Base-by-base conservation (phyloP, 1,140 invertebrate genomes). In the Halictus rubicundus region DNA sequence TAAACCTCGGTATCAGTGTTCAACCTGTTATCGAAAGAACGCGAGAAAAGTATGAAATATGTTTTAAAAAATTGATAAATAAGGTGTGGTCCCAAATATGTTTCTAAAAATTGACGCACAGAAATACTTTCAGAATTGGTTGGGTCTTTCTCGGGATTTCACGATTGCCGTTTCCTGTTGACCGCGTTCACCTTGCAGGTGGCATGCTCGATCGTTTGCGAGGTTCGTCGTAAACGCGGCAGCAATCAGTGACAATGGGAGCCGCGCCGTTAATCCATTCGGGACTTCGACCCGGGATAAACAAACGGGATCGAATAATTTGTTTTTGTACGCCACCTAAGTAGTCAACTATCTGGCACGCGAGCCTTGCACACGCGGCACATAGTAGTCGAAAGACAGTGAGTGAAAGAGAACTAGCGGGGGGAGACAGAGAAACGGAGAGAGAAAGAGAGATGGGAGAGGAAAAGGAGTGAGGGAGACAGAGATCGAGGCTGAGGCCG, bases 221-320 rank as follows among this genome's bases (percentile, higher is more conserved):
- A 70, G 3, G n/a, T 23, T 21, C 1, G 3, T n/a, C 63, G 16
- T 64, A 8, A 5, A 68, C 12, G n/a, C 3, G 3, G 0, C 14
- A 52, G 27, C 9, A 21, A 70, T 19, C 60, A 32, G 21, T 25
- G 23, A 49, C 25, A 63, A 32, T 21, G 27, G 9, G 63, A 46
- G n/a, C 12, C 21, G 46, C 19, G 21, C n/a, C 21, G 25, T 59
- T 70, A 79, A 81, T 83, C 54, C 73, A 76, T 37, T 59, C 52
- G 73, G 85, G 68, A 68, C 37, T 79, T 74, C 75, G 66, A 79
- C 39, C 59, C n/a, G 42, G 37, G 69, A 84, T 80, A 90, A 87
- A 89, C 78, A 88, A 88, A 89, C 84, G 42, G 68, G 71, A 80
- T 83, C 64, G 80, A 86, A 80, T 78, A 85, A 89, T 87, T 88